Conservation (phyloP, 1,140 invertebrate species). For the Ostrea denselamellosa region DNA sequence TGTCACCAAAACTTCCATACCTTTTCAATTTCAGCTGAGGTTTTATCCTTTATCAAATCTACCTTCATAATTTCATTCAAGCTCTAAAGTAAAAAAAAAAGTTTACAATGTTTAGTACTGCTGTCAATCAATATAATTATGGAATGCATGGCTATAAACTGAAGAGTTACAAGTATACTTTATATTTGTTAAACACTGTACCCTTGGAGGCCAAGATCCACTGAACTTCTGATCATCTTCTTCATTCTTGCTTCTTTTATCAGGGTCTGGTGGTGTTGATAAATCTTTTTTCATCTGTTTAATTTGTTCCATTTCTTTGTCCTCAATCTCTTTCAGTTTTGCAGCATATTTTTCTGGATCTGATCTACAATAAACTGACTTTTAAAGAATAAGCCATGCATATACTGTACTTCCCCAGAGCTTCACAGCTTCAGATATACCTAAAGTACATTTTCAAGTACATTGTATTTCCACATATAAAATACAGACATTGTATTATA, state of each 20-base stretch:
- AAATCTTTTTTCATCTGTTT: conserved; percentile 43
- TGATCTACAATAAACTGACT: background rate
- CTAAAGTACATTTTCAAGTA: no score
- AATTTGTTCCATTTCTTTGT: conserved; percentile 19
- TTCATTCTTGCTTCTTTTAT: background rate
- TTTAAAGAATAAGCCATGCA: no score
- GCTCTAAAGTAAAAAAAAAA: conserved; percentile 51
- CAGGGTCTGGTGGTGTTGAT: conserved; percentile 20
- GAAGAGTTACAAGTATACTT: no score
- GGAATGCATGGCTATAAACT: no score
- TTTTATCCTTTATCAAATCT: conserved; percentile 87
- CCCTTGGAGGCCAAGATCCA: conserved; percentile 41
- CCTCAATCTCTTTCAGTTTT: conserved; percentile 35
- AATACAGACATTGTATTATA: no score
- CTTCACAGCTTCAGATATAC: no score
- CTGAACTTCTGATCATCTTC: conserved; percentile 11
- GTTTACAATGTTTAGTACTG: background rate
- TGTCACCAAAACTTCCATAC: conserved; percentile 56
- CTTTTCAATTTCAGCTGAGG: conserved; percentile 85
- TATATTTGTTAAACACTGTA: background rate
- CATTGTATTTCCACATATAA: no score
- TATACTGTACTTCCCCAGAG: no score
- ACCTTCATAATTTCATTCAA: conserved; percentile 87
- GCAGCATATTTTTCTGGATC: conserved; percentile 17
- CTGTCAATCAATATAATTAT: no score